Evolutionary conservation across 1,140 invertebrate genomes (phyloP).

Genomic region (Zaprionus lachaisei): DNA sequence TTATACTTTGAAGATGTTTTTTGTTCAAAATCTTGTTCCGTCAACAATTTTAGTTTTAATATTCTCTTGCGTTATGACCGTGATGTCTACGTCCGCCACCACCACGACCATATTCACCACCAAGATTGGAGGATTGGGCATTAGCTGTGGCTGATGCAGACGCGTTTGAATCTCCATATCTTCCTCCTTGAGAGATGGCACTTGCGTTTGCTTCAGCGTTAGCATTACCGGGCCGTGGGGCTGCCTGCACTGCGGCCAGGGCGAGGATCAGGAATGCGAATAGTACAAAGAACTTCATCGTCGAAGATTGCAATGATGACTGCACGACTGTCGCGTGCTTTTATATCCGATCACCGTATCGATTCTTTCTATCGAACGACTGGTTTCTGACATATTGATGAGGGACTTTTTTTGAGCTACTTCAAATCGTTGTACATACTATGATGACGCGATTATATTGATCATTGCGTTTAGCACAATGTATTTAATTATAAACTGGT

Average conservation of each 20-base stretch:
- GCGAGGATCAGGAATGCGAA: slow-evolving; percentile 19
- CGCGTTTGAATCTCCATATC: slow-evolving; percentile 3
- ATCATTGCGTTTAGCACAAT: slow-evolving; percentile 52
- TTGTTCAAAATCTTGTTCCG: not conserved
- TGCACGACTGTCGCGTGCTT: slow-evolving; percentile 28
- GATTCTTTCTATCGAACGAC: not conserved
- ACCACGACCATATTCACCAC: not conserved
- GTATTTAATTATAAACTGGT: slow-evolving; percentile 13
- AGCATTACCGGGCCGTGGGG: slow-evolving; percentile 7
- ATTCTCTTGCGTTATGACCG: not conserved
- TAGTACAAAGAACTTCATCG: slow-evolving; percentile 41
- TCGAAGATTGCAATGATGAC: slow-evolving; percentile 34
- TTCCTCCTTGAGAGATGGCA: not conserved
- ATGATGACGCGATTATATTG: not conserved
- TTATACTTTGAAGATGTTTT: not conserved
- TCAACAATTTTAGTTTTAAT: not conserved
- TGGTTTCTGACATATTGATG: slow-evolving; percentile 7
- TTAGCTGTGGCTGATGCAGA: not conserved
- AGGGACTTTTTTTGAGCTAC: not conserved
- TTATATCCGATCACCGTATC: slow-evolving; percentile 36
- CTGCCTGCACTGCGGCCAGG: slow-evolving; percentile 29
- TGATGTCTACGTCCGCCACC: not conserved
- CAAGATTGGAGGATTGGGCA: not conserved
- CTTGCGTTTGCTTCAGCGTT: not conserved
- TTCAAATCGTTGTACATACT: not conserved